Percentiles rank a stretch among this genome's conserved stretches.
Evolutionary conservation across 2,113 vertebrate species (phyloP).

Genomic region (Tupaia chinensis): DNA sequence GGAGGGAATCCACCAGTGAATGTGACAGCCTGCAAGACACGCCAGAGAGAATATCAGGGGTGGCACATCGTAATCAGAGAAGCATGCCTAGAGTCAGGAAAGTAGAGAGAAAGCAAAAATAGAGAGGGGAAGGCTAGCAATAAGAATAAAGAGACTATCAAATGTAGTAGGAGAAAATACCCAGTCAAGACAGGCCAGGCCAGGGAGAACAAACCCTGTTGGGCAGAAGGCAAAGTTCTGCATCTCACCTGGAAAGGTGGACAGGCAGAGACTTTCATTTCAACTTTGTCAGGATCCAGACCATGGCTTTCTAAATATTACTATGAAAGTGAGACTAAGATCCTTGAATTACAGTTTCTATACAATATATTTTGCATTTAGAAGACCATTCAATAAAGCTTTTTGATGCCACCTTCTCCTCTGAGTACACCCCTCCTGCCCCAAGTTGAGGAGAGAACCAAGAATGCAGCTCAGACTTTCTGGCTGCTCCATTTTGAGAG

Average conservation of each 20-base stretch:
- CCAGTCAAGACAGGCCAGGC: not conserved
- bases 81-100: fast-evolving
- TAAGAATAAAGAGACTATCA: not conserved
- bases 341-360: not conserved
- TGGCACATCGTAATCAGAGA: not conserved
- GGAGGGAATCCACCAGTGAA: not conserved
- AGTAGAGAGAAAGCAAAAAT: not conserved
- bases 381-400: conserved; percentile 27
- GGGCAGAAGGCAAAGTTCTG: not conserved
- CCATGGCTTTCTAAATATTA: not conserved
- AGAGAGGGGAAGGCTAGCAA: not conserved
- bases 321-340: not conserved
- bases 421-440: not conserved
- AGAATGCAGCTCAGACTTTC: conserved; percentile 39
- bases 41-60: not conserved
- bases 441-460: not conserved
- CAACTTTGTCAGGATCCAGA: not conserved
- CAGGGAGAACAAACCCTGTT: not conserved
- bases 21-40: not conserved
- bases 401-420: not conserved
- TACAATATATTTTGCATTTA: conserved; percentile 27
- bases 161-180: not conserved
- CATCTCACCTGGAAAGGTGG: not conserved
- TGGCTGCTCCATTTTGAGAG: conserved; percentile 32
- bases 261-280: not conserved